Evolutionary conservation across 2,888 invertebrate species (phyloP), one percentile per base, ranked within the genome.

Genomic region (Amphiduros pacificus): DNA sequence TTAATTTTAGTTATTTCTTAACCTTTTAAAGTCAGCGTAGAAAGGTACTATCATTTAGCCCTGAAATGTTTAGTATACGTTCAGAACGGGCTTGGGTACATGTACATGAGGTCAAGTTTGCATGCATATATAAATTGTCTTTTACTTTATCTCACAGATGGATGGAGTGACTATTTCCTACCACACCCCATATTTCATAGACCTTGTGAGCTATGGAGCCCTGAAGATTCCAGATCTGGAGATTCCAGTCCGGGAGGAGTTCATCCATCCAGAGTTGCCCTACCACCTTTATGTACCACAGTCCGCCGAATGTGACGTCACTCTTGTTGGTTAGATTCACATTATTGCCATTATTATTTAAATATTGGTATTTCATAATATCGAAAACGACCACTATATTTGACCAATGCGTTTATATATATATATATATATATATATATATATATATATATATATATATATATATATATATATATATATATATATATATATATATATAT

Each of bases 201-300:
- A 97, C 86, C 86, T 97, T 63, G 94, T 94, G 67, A 94, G 91
- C 83, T 73, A 71, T 51, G 75, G 74, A 14, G 74, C 94, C 0
- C 92, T 92, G 82, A 90, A 92, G 55, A 90, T 94, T 84, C 94
- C 95, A 75, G 94, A 95, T 82, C 90, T 96, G 89, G 94, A 96
- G 83, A 92, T 96, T 0, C 94, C 94, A 82, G 90, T 97, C 4
- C 94, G 95, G 0, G 94, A 96, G 83, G 91, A 0, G 94, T 96
- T 78, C 2, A 87, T 93, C 61, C 93, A 94, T 28, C 93, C 94
- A 0, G 94, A 95, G 81, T 91, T 93, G 71, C 90, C 90, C 66
- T 89, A 91, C 74, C 89, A 93, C 71, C 92, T 94, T 84, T 97
- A 94, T 82, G 91, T 97, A 55, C 95, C 91, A 81, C 95, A 94